Base-by-base conservation (phyloP, 2,113 vertebrate genomes). In the Cephalopterus ornatus region DNA sequence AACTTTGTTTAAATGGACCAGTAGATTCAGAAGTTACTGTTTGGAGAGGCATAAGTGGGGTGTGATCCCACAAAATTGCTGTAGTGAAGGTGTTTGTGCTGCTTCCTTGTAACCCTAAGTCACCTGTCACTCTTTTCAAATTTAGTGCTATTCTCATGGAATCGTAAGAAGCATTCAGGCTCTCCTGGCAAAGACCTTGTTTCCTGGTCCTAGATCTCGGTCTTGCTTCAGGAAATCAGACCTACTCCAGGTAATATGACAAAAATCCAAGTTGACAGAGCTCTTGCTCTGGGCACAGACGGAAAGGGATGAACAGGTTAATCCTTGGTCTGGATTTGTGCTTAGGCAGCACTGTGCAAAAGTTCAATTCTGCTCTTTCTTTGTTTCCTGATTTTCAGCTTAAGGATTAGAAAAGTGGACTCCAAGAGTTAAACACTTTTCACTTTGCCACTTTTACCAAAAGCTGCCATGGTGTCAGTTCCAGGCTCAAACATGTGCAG, bases 401-500 rank as follows among this genome's bases (percentile, higher is more conserved):
- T 33, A 75, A 33, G 58, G 39, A 63, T 16, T 23, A 41, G 53
- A 67, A 56, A 62, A 80, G 14, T 8, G 8, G 10, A 23, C 8
- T 8, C 16, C 19, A 8, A 8, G 42, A 72, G 5, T 59, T 12
- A 35, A 75, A 52, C 2, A 4, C 11, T 58, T 81, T 20, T 6
- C 1, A 1, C 22, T 22, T 85, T 58, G 35, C 42, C 6, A 6
- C 32, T 93, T 49, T 19, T n/a, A 52, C 28, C 18, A 49, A 35
- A 66, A 53, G 6, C 5, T 46, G 8, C 7, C 12, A 2, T 47
- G 27, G 12, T 59, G 30, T 62, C n/a, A 46, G 16, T 30, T 32
- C 42, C 15, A 42, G 59, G 23, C 35, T 77, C 0, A 4, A 28
- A 41, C 5, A 6, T 14, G 20, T 0, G 0, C 26, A 42, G n/a